Evolutionary conservation across 2,113 vertebrate genomes (phyloP), one percentile per base, ranked within the genome.

Genomic region (Thomomys bottae): DNA sequence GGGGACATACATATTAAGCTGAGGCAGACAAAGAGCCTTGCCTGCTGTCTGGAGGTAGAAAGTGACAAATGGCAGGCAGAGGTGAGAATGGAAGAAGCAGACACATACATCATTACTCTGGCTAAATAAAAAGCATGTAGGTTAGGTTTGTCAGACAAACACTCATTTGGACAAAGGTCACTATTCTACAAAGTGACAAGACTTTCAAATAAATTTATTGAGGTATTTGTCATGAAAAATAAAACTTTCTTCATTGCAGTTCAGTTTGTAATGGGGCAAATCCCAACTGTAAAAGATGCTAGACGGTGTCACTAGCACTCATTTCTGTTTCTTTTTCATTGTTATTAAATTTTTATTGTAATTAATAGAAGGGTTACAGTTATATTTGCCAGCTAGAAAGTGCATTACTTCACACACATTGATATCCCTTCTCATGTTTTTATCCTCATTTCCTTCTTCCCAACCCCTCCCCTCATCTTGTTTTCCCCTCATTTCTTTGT

Each of bases 81-180:
- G 59, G 57, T 76, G 59, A 28, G 92, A 88, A 91, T 42, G 49
- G 49, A 89, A 91, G 91, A 0, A 91, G 72, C 73, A 93, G 93
- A 77, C 89, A 88, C 64, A 88, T 36, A 84, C 87, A 83, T 92
- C 78, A 91, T 64, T 79, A 83, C 1, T 76, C 49, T 70, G 84
- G 73, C n/a, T 71, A 34, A 94, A 32, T 12, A 82, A 91, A 88
- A 83, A 45, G 84, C 67, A 80, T 64, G 77, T 0, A 0, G 34
- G 17, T 71, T 54, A 64, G 38, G 66, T 91, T 54, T 93, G 84
- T 40, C 71, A 89, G 40, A 91, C 75, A 73, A 87, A 79, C 20
- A 83, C 70, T 75, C 81, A 91, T 49, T 66, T 87, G 34, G 76
- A 92, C 45, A 93, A 94, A 95, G 87, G 93, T 71, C 77, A 93